Conservation (phyloP, 2,888 invertebrate species). For the Fragum fragum region DNA sequence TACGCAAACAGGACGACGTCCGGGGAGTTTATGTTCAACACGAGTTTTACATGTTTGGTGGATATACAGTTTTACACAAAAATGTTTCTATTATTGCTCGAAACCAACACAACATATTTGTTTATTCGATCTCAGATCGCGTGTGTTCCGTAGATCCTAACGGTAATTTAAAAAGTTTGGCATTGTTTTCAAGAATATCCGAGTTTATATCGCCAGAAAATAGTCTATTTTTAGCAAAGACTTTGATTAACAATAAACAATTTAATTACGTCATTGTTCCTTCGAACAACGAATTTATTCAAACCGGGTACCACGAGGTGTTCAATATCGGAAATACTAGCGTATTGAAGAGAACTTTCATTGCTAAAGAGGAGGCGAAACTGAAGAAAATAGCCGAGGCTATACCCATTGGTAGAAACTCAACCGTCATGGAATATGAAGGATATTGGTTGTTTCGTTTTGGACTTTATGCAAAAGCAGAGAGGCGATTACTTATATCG, state of each 20-base stretch:
- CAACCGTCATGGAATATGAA: constrained; percentile 79
- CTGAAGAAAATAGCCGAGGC: constrained; percentile 48
- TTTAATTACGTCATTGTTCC: constrained; percentile 79
- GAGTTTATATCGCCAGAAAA: constrained; percentile 77
- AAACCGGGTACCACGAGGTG: constrained; percentile 72
- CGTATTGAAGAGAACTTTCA: constrained; percentile 70
- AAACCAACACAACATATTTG: constrained; percentile 66
- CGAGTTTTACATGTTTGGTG: constrained; percentile 72
- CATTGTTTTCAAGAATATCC: constrained; percentile 64
- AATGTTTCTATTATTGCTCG: constrained; percentile 74
- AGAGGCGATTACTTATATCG: constrained; percentile 64
- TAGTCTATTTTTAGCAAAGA: constrained; percentile 71
- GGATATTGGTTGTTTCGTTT: constrained; percentile 75
- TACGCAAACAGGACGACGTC: constrained; percentile 73
- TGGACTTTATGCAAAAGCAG: constrained; percentile 68
- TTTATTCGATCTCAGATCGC: constrained; percentile 29
- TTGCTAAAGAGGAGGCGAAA: constrained; percentile 45
- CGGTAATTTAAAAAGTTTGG: constrained; percentile 26
- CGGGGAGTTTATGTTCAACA: constrained; percentile 78
- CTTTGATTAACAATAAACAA: constrained; percentile 64
- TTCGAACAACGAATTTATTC: constrained; percentile 60
- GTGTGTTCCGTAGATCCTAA: background rate
- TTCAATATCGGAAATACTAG: constrained; percentile 71
- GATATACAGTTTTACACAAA: constrained; percentile 73
- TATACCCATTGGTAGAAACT: constrained; percentile 71